Conservation (phyloP, 2,888 invertebrate species). For the Aporophyla lueneburgensis region DNA sequence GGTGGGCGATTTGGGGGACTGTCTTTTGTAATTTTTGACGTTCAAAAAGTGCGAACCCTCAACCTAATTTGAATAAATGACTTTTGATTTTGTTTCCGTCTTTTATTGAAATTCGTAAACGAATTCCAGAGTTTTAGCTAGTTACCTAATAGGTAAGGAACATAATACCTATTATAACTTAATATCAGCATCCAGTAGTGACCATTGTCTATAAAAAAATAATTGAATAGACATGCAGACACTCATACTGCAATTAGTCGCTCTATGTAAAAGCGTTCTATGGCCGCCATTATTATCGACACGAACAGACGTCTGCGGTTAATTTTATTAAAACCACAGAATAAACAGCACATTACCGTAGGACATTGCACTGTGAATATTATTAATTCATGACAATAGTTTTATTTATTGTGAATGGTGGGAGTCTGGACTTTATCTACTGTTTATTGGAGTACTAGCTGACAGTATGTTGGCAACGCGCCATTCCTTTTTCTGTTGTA, state of each 20-base stretch:
- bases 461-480: constrained; percentile 26
- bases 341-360: constrained; percentile 47
- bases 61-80: no score
- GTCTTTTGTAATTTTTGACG: no score
- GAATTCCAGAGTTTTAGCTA: not conserved
- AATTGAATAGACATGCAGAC: constrained; percentile 39
- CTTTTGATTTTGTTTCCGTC: no score
- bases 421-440: constrained; percentile 10
- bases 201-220: constrained; percentile 2
- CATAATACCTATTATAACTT: no score
- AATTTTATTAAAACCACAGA: constrained; percentile 63
- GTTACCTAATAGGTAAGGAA: not conserved
- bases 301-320: constrained; percentile 59
- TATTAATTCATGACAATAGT: constrained; percentile 27
- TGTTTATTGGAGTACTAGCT: constrained; percentile 14
- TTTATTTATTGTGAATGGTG: constrained; percentile 14
- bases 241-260: constrained; percentile 50
- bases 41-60: no score
- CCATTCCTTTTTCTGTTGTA: constrained; percentile 7
- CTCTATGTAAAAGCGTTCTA: constrained; percentile 52
- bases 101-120: not conserved
- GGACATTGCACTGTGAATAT: constrained; percentile 60
- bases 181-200: not conserved
- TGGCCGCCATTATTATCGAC: constrained; percentile 64
- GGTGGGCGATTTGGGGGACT: no score